Conservation (phyloP, 1,140 invertebrate species). For the Trichonephila inaurata region DNA sequence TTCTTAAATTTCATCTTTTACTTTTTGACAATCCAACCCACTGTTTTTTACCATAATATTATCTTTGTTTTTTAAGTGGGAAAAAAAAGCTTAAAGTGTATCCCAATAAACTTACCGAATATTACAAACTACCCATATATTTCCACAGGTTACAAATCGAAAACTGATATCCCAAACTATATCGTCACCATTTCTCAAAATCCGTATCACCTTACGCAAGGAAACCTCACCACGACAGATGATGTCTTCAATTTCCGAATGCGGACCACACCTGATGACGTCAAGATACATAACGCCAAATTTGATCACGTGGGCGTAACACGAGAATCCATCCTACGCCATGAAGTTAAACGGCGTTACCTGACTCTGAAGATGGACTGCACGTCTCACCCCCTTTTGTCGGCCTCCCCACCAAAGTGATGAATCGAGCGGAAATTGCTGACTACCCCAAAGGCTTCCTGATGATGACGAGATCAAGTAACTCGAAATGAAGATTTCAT, state of each 20-base stretch:
- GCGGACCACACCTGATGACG: conserved; percentile 28
- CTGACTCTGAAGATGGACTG: neutral
- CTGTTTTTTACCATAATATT: no score
- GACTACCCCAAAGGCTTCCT: neutral
- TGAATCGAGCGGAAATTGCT: conserved; percentile 40
- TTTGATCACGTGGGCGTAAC: conserved; percentile 36
- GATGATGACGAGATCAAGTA: conserved; percentile 1
- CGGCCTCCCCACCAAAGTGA: neutral
- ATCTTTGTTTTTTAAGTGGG: no score
- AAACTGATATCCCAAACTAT: no score
- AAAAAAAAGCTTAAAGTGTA: no score
- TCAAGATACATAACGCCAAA: conserved; percentile 17
- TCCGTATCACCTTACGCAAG: neutral
- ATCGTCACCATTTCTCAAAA: neutral
- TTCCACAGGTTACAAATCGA: no score
- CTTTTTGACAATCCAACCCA: no score
- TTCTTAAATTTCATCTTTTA: no score
- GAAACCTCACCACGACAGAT: neutral
- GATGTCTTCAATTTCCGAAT: neutral
- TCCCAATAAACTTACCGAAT: no score
- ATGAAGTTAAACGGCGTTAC: neutral
- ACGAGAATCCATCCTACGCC: neutral
- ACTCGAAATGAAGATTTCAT: conserved; percentile 6
- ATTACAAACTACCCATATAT: no score
- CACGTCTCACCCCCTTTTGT: neutral